Percentiles rank a stretch among this genome's conserved stretches.
Evolutionary conservation across 2,888 invertebrate genomes (phyloP).

Genomic region (Stenichneumon culpator): DNA sequence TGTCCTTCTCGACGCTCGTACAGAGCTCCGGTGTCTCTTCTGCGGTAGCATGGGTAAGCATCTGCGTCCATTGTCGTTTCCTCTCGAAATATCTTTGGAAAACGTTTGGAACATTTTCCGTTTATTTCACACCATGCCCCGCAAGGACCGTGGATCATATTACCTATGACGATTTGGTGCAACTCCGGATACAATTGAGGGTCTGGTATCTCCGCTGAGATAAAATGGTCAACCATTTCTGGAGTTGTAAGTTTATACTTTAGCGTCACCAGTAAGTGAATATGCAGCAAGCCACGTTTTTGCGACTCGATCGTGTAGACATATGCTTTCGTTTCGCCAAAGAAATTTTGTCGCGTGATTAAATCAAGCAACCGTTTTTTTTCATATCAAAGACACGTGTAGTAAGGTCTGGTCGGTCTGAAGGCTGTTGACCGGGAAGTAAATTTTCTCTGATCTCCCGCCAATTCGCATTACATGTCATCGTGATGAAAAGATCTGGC

Average conservation of each 20-base stretch:
- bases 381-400: constrained; percentile 66
- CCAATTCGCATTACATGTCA: constrained; percentile 49
- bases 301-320: constrained; percentile 69
- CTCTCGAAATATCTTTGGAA: constrained; percentile 74
- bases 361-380: constrained; percentile 61
- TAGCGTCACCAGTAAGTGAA: constrained; percentile 68
- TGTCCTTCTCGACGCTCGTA: constrained; percentile 65
- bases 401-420: constrained; percentile 68
- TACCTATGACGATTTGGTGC: constrained; percentile 76
- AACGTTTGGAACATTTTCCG: constrained; percentile 75
- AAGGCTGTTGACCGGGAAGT: constrained; percentile 61
- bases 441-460: constrained; percentile 69
- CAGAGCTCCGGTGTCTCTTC: constrained; percentile 62
- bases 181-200: constrained; percentile 72
- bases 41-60: too few relatives aligned
- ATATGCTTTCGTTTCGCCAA: constrained; percentile 63
- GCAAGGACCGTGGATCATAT: constrained; percentile 82
- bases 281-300: constrained; percentile 70
- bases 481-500: constrained; percentile 68
- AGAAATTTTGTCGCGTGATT: constrained; percentile 59
- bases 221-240: constrained; percentile 66
- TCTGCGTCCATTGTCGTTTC: constrained; percentile 71
- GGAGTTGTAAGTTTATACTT: constrained; percentile 68
- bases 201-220: constrained; percentile 80
- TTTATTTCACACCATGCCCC: constrained; percentile 72